Percentiles rank a stretch among this genome's conserved stretches.
These are phyloP conservation scores for Diadumene lineata DNA, from an alignment of 92 coral and sea anemone genomes.

Conservation along the genomic window DNA sequence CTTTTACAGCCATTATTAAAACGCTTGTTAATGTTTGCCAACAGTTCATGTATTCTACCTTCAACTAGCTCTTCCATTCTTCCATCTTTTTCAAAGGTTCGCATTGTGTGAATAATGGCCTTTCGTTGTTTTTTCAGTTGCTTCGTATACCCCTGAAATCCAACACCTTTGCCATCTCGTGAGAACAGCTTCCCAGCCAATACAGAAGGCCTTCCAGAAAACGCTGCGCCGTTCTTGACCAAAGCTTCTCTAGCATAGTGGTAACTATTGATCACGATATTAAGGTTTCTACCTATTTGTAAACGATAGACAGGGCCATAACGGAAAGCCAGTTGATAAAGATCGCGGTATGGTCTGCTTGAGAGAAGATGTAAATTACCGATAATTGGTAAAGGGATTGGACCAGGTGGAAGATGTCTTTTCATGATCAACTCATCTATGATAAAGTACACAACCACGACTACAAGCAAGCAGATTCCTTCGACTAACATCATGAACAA, in stretches of 20 bases:
- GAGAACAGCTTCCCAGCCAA: slow-evolving; percentile 63
- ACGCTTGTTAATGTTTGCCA: slow-evolving; percentile 28
- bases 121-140: slow-evolving; percentile 68
- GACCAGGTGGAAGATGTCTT: slow-evolving; percentile 81
- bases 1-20: slow-evolving; percentile 22
- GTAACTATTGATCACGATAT: slow-evolving; percentile 64
- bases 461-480: no score
- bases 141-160: slow-evolving; percentile 61
- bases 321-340: slow-evolving; percentile 49
- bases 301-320: slow-evolving; percentile 73
- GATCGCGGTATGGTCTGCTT: slow-evolving; percentile 58
- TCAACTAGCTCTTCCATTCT: slow-evolving; percentile 48
- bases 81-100: slow-evolving; percentile 33
- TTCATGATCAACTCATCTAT: slow-evolving; percentile 14
- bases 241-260: slow-evolving; percentile 74
- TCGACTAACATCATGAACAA: no score
- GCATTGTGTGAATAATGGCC: slow-evolving; percentile 48
- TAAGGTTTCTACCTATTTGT: slow-evolving; percentile 57
- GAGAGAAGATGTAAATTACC: slow-evolving; percentile 72
- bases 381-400: slow-evolving; percentile 75
- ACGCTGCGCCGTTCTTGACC: slow-evolving; percentile 51
- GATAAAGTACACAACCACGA: slow-evolving; percentile 18
- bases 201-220: slow-evolving; percentile 70
- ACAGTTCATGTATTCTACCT: slow-evolving; percentile 57
- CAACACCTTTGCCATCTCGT: slow-evolving; percentile 50